phyloP scores from a whole-genome alignment of 2,888 invertebrate genomes.

The Callyntrura guangdongensis region DNA sequence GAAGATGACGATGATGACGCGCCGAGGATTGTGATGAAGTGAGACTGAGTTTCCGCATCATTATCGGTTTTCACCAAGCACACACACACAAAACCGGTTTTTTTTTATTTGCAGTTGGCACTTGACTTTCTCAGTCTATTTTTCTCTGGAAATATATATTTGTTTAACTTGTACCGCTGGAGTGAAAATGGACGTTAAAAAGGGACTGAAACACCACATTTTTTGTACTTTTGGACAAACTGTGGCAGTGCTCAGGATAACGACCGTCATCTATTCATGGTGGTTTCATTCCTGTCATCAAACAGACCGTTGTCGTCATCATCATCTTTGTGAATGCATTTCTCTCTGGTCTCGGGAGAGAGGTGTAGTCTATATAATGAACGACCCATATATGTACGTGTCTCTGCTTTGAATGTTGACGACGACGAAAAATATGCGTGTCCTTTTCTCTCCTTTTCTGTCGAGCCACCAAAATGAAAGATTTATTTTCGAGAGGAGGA shows the following conservation, averaged over 20 bases:
- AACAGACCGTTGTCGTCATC: neutral
- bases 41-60: constrained; percentile 65
- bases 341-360: no score
- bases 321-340: no score
- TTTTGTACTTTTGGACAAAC: no score
- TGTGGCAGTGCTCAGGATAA: constrained; percentile 31
- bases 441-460: neutral
- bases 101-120: neutral
- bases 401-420: no score
- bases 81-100: no score
- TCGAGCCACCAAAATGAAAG: neutral
- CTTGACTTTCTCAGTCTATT: constrained; percentile 31
- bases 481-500: no score
- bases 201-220: constrained; percentile 3
- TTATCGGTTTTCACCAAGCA: no score
- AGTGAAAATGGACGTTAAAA: neutral
- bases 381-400: no score
- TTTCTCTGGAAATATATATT: constrained; percentile 50
- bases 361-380: no score
- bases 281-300: constrained; percentile 13
- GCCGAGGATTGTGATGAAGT: constrained; percentile 70
- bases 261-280: constrained; percentile 65
- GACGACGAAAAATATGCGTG: constrained; percentile 51
- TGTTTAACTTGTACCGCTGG: neutral
- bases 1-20: no score